Percentiles rank a stretch among this genome's conserved stretches.
Conservation (phyloP, 2,888 invertebrate species). For the Hyposoter dolosus region DNA sequence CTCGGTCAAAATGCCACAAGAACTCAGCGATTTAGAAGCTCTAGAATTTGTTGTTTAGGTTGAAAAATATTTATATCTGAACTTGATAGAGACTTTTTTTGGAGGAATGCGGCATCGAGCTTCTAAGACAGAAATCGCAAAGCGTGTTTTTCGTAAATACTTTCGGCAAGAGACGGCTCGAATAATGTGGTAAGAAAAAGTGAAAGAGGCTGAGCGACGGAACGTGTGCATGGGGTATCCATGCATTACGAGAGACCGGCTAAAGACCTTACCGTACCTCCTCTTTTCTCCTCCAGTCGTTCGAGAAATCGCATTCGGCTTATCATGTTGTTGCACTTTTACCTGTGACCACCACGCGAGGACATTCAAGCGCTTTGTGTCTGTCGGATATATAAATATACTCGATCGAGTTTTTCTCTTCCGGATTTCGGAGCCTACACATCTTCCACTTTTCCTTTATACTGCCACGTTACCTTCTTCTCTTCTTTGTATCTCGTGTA, state of each 20-base stretch:
- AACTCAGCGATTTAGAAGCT: constrained; percentile 1
- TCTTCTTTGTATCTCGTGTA: constrained; percentile 40
- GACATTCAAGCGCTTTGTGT: constrained; percentile 54
- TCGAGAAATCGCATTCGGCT: constrained; percentile 68
- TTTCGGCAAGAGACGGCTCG: constrained; percentile 23
- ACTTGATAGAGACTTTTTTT: constrained; percentile 22
- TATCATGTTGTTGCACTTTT: constrained; percentile 66
- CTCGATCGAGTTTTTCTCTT: constrained; percentile 44
- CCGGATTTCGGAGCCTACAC: constrained; percentile 42
- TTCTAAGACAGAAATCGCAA: constrained; percentile 14
- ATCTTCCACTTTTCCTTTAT: constrained; percentile 54
- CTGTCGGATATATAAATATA: constrained; percentile 41
- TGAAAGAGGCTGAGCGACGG: constrained; percentile 11
- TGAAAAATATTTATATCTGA: constrained; percentile 12
- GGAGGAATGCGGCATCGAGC: constrained; percentile 6
- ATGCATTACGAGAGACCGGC: constrained; percentile 22
- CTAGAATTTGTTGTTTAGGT: background rate
- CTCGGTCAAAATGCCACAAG: background rate
- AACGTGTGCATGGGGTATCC: background rate
- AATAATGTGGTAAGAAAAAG: background rate
- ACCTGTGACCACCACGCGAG: constrained; percentile 64
- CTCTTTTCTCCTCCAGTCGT: constrained; percentile 29
- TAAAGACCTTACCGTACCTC: constrained; percentile 33
- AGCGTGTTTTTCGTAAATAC: constrained; percentile 47
- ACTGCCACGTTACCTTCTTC: constrained; percentile 9